Base-by-base conservation (phyloP, 2,888 invertebrate species). In the Diabrotica balteata region DNA sequence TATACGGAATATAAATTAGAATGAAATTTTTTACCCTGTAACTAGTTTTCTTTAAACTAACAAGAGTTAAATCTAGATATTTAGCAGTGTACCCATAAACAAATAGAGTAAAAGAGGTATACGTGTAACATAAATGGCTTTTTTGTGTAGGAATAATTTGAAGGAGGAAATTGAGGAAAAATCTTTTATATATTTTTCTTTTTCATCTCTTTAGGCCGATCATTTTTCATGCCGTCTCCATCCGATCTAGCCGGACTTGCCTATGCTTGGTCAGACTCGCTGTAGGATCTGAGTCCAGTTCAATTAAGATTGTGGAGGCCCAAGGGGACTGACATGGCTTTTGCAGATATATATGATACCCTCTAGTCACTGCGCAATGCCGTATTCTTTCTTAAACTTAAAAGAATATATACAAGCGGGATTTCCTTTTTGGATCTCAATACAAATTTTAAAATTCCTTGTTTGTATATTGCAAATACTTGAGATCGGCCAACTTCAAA, bases 191-290 rank as follows among this genome's bases (percentile, higher is more conserved):
- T 83, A 83, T 83, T 84, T 83, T 79, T 80, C 81, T 83, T 82
- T 82, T 81, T 82, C 81, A 81, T 82, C 81, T 82, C 81, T 81
- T 82, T 82, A 81, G 82, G 82, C 81, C 82, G 83, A 83, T 84
- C 84, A 84, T 84, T 84, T 84, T 84, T 84, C 84, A 84, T 84
- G 83, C 82, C 83, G 82, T 83, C 82, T 83, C 82, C 82, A 82
- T 80, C 79, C 79, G 80, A 80, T 80, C 79, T 76, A 72, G 72
- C 73, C 73, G 74, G 75, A 71, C 76, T 75, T 76, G 72, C 63
- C 67, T 68, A 72, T 76, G 72, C 67, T 63, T 69, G 73, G 72
- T 70, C 68, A 68, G 72, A 73, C 69, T 72, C 58, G 70, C 71
- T 71, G 63, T 72, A 75, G 71, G 78, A 75, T 77, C 78, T 77